phyloP scores from a whole-genome alignment of 23 tunicate species.

The Clavelina lepadiformis region DNA sequence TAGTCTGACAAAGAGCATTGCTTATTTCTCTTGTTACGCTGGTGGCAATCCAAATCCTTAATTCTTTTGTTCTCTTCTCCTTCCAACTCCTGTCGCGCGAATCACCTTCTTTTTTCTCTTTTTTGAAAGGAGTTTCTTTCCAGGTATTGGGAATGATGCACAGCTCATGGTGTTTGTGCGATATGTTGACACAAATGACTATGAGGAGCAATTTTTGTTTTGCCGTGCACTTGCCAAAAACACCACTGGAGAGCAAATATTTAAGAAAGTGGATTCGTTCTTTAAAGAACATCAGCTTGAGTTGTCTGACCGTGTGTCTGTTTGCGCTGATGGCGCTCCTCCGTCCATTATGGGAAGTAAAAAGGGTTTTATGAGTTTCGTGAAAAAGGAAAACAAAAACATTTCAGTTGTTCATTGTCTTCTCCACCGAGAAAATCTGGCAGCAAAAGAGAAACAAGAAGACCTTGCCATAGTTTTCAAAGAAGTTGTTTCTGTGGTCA shows the following conservation, averaged over 20 bases:
- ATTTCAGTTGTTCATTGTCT: slow-evolving; percentile 45
- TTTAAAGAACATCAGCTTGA: slow-evolving; percentile 15
- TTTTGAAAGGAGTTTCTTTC: no score
- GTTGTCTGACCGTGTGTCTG: slow-evolving; percentile 26
- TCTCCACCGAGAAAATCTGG: slow-evolving; percentile 61
- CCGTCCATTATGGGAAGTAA: slow-evolving; percentile 31
- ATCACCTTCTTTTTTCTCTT: no score
- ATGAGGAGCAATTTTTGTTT: slow-evolving; percentile 22
- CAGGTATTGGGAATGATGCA: slow-evolving; percentile 10
- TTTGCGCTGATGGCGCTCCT: slow-evolving; percentile 27
- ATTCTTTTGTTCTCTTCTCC: no score
- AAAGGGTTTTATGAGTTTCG: slow-evolving; percentile 25
- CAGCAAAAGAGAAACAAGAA: slow-evolving; percentile 17
- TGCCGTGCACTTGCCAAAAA: slow-evolving; percentile 25
- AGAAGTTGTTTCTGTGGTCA: slow-evolving; percentile 28
- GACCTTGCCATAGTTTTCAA: slow-evolving; percentile 26
- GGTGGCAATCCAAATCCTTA: no score
- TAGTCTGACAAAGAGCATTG: no score
- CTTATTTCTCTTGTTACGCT: no score
- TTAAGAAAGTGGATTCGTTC: slow-evolving; percentile 21
- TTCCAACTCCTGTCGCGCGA: no score
- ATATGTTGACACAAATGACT: slow-evolving; percentile 22
- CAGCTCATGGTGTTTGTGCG: slow-evolving; percentile 34
- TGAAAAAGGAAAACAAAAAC: slow-evolving; percentile 20
- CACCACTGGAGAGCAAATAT: slow-evolving; percentile 19